A percentile compares a stretch with the other conserved stretches of the same genome.
Conservation (phyloP, 2,888 invertebrate genomes). For the Stenolophus ochropezus region DNA sequence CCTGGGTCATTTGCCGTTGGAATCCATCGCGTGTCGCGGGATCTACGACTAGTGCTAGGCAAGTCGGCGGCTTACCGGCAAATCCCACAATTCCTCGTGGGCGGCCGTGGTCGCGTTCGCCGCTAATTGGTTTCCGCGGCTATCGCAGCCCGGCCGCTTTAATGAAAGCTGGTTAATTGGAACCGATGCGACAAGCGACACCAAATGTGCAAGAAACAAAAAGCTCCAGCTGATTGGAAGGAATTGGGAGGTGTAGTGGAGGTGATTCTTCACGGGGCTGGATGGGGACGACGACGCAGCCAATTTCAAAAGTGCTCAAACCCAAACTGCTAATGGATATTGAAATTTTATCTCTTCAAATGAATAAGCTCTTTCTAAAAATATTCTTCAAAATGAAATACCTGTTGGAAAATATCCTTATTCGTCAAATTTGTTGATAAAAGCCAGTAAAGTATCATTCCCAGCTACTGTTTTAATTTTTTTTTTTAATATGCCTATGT, state of each 20-base stretch:
- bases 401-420: too few species aligned
- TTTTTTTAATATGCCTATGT: too few species aligned
- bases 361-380: too few species aligned
- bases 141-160: constrained; percentile 62
- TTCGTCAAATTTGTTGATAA: too few species aligned
- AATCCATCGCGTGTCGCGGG: not conserved
- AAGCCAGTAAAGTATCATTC: too few species aligned
- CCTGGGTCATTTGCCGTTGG: constrained; percentile 10
- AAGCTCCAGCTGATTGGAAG: not conserved
- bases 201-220: not conserved
- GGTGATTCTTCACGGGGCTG: not conserved
- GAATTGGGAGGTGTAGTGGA: not conserved
- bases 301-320: too few species aligned
- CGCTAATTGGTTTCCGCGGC: constrained; percentile 61
- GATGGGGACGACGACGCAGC: too few species aligned
- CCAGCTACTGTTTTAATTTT: too few species aligned
- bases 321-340: too few species aligned
- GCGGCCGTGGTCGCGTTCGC: constrained; percentile 8
- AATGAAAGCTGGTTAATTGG: constrained; percentile 68
- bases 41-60: constrained; percentile 23
- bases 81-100: constrained; percentile 45
- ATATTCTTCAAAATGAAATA: too few species aligned
- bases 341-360: too few species aligned
- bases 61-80: constrained; percentile 23
- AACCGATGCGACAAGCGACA: constrained; percentile 66